Evolutionary conservation across 1,140 invertebrate genomes (phyloP).

Genomic region (Polypedilum vanderplanki): DNA sequence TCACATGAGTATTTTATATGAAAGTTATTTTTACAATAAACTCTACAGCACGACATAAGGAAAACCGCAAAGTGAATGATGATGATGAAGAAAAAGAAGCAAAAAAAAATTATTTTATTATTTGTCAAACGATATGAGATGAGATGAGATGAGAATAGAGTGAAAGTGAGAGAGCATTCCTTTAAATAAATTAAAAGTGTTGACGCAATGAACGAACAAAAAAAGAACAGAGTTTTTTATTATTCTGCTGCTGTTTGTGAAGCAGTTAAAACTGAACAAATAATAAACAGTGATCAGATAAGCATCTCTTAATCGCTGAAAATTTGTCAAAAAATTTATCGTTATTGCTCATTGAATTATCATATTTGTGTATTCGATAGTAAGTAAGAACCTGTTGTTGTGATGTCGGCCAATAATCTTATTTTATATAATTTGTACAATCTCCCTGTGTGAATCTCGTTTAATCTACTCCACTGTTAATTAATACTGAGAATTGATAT

Average conservation of each 20-base stretch:
- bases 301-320: background rate
- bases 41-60: background rate
- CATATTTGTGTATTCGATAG: no score
- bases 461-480: no score
- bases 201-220: background rate
- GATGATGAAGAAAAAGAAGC: background rate
- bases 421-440: no score
- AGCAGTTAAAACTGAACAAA: background rate
- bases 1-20: slow-evolving; percentile 3
- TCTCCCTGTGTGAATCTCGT: no score
- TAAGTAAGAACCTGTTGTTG: no score
- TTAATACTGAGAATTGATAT: no score
- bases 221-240: background rate
- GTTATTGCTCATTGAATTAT: slow-evolving; percentile 1
- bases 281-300: background rate
- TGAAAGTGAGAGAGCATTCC: background rate
- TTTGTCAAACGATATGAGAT: slow-evolving; percentile 2
- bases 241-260: background rate
- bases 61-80: background rate
- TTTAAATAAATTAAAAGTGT: slow-evolving; percentile 13
- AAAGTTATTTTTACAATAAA: slow-evolving; percentile 20
- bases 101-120: slow-evolving; percentile 6
- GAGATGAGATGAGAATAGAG: slow-evolving; percentile 6
- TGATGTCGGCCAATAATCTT: no score
- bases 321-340: background rate